Evolutionary conservation across 2,888 invertebrate genomes (phyloP), one percentile per base, ranked within the genome.

Genomic region (Bellardia bayeri): DNA sequence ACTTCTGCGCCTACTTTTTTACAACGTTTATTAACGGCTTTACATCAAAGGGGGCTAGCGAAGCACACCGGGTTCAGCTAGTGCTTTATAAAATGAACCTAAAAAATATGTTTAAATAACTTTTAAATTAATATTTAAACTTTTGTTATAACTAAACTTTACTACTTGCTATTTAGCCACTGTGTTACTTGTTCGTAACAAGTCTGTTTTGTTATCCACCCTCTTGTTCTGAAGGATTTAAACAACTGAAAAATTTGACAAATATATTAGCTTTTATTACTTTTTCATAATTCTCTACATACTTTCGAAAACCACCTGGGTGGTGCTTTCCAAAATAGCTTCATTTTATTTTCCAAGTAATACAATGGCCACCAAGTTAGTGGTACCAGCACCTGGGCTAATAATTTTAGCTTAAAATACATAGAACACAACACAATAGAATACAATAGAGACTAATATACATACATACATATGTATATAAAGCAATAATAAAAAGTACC

Each of bases 251-350:
- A 58, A 72, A 58, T 64, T 64, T 64, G 16, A 64, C 64, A 16
- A 30, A 61, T 74, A n/a, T 7, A 42, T 63, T 33, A 8, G 14
- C 14, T 61, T 74, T 33, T 71, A n/a, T 37, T 40, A 33, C 30
- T 7, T 58, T 40, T 56, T 23, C 16, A n/a, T 56, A 56, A 71
- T 56, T 9, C 40, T 71, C 23, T 23, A 23, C 14, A 56, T n/a
- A 42, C 14, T 75, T 66, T 40, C 3, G 16, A n/a, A 78, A 56
- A 3, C 68, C 79, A 69, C 16, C 58, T 4, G 33, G 7, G 16
- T 16, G 33, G 8, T 45, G 0, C 45, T 45, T 16, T 58, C 37
- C 37, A 30, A 23, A 49, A 9, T 37, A 79, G 13, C 58, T 49
- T 66, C 11, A 37, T 33, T 23, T 54, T 16, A 9, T 37, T 69